A percentile compares a stretch with the other conserved stretches of the same genome.
Evolutionary conservation across 2,888 invertebrate species (phyloP).

Genomic region (Agapostemon virescens): DNA sequence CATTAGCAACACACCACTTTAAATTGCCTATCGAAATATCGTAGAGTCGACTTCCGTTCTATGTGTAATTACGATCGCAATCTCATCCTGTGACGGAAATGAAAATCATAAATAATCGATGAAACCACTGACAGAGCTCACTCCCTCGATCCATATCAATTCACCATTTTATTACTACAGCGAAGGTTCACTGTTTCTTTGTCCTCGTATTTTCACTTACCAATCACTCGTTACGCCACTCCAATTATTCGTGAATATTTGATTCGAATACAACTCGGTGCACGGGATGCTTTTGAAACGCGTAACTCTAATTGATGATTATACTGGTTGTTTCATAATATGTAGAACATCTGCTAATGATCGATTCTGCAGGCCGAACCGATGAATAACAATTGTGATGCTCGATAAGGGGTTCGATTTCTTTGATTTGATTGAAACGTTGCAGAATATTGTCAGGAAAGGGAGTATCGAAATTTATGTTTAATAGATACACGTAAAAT

Average conservation of each 20-base stretch:
- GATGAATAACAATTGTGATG: not conserved
- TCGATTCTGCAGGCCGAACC: not conserved
- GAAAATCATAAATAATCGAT: conserved; percentile 13
- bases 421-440: too few relatives aligned
- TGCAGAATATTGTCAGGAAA: too few relatives aligned
- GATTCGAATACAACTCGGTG: conserved; percentile 30
- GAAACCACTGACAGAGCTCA: not conserved
- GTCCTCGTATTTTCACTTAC: conserved; percentile 17
- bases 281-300: not conserved
- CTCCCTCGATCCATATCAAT: conserved; percentile 9
- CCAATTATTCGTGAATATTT: conserved; percentile 15
- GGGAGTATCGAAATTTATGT: not conserved
- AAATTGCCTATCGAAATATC: not conserved
- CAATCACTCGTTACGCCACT: conserved; percentile 24
- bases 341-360: not conserved
- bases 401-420: not conserved
- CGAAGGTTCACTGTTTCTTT: not conserved
- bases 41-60: conserved; percentile 7
- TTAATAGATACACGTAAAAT: too few relatives aligned
- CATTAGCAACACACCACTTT: not conserved
- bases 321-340: not conserved
- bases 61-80: conserved; percentile 12
- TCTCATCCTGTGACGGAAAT: not conserved
- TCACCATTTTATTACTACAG: not conserved
- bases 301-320: not conserved